phyloP scores from a whole-genome alignment of 2,888 invertebrate species.

The Bedellia somnulentella region DNA sequence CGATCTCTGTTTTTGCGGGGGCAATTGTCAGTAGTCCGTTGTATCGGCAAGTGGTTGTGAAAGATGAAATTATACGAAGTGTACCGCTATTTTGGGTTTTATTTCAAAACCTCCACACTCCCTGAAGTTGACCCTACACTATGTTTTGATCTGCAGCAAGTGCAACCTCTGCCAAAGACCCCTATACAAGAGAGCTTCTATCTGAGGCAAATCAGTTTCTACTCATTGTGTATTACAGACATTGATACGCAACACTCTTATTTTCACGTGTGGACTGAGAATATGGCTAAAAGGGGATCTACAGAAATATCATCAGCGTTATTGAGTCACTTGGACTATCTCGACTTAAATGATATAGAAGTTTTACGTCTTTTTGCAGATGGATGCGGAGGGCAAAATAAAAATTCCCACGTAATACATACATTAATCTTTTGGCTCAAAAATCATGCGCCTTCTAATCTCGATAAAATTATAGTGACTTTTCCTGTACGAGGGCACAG shows the following conservation, averaged over 20 bases:
- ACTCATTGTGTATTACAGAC: constrained; percentile 7
- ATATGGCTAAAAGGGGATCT: constrained; percentile 7
- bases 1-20: too few species aligned
- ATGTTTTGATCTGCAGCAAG: constrained; percentile 4
- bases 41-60: too few species aligned
- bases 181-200: constrained; percentile 7
- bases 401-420: constrained; percentile 9
- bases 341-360: constrained; percentile 6
- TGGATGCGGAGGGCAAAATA: constrained; percentile 9
- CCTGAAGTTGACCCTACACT: constrained; percentile 7
- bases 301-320: constrained; percentile 7
- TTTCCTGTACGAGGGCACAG: constrained; percentile 12
- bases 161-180: constrained; percentile 5
- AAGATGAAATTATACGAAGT: too few species aligned
- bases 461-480: constrained; percentile 7
- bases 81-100: too few species aligned
- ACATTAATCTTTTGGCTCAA: constrained; percentile 7
- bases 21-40: too few species aligned
- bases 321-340: constrained; percentile 4
- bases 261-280: constrained; percentile 7
- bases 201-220: constrained; percentile 4
- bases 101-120: too few species aligned
- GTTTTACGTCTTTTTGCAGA: constrained; percentile 8
- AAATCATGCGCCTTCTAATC: constrained; percentile 7
- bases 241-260: constrained; percentile 4